Evolutionary conservation across 1,140 invertebrate genomes (phyloP).

Genomic region (Ceratitis capitata): DNA sequence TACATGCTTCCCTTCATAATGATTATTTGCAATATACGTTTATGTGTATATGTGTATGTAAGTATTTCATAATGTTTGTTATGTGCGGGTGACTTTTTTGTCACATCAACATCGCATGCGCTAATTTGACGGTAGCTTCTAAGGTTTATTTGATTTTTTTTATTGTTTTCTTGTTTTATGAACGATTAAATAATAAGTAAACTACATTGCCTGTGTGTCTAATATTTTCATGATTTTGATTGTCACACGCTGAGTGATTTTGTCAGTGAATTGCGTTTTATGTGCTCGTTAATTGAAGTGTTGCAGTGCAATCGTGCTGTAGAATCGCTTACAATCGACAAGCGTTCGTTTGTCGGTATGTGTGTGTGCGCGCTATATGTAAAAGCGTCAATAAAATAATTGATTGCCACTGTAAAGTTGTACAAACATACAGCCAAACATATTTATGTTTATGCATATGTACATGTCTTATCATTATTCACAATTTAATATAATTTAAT

Average conservation of each 20-base stretch:
- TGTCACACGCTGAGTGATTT: constrained; percentile 23
- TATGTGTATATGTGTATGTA: neutral
- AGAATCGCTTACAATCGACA: neutral
- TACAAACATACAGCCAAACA: neutral
- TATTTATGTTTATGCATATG: neutral
- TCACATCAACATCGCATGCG: neutral
- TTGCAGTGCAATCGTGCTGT: neutral
- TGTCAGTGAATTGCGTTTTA: neutral
- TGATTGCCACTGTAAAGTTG: neutral
- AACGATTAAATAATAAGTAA: neutral
- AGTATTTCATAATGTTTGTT: neutral
- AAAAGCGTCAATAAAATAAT: neutral
- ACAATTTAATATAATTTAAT: neutral
- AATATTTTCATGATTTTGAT: neutral
- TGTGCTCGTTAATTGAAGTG: constrained; percentile 5
- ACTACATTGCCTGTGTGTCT: neutral
- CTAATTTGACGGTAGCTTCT: neutral
- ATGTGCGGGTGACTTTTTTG: constrained; percentile 13
- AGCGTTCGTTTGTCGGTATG: too few species aligned
- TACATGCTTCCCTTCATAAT: neutral
- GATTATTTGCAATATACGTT: neutral
- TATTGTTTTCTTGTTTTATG: too few species aligned
- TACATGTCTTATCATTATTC: too few species aligned
- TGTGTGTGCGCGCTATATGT: neutral
- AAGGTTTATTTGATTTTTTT: neutral